phyloP scores from a whole-genome alignment of 2,113 vertebrate species.

The Ptilorrhoa leucosticta region DNA sequence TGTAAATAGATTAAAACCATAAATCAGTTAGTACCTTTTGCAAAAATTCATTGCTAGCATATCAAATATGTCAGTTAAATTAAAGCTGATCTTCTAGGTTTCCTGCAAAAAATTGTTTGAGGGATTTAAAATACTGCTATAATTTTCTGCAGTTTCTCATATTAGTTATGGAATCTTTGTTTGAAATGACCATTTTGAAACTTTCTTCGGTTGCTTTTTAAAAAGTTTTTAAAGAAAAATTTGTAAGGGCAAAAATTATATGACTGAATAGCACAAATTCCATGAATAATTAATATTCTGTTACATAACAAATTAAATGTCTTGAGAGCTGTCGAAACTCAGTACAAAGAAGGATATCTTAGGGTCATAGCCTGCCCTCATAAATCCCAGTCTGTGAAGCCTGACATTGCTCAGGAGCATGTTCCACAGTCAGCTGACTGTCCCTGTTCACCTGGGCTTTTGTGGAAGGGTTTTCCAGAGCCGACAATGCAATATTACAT shows the following conservation, averaged over 20 bases:
- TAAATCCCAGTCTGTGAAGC: not conserved
- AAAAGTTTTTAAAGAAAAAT: not conserved
- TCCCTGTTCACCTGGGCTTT: not conserved
- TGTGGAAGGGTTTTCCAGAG: not conserved
- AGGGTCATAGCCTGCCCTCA: not conserved
- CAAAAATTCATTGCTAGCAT: not conserved
- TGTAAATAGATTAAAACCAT: conserved; percentile 9
- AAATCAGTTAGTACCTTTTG: not conserved
- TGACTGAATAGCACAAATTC: not conserved
- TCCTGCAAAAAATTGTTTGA: not conserved
- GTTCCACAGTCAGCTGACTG: not conserved
- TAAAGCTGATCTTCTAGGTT: not conserved
- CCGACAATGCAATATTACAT: not conserved
- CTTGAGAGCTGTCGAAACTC: not conserved
- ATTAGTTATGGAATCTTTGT: not conserved
- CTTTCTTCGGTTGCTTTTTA: not conserved
- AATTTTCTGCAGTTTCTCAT: not conserved
- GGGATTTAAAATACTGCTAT: not conserved
- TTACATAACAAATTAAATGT: not conserved
- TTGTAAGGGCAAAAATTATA: not conserved
- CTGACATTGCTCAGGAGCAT: not conserved
- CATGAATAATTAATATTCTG: not conserved
- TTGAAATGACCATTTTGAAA: not conserved
- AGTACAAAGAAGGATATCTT: not conserved
- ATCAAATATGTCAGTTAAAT: not conserved